Percentiles rank a stretch among this genome's conserved stretches.
These are phyloP conservation scores for Watsonalla binaria DNA, from an alignment of 2,888 invertebrate species.

Conservation along the genomic window DNA sequence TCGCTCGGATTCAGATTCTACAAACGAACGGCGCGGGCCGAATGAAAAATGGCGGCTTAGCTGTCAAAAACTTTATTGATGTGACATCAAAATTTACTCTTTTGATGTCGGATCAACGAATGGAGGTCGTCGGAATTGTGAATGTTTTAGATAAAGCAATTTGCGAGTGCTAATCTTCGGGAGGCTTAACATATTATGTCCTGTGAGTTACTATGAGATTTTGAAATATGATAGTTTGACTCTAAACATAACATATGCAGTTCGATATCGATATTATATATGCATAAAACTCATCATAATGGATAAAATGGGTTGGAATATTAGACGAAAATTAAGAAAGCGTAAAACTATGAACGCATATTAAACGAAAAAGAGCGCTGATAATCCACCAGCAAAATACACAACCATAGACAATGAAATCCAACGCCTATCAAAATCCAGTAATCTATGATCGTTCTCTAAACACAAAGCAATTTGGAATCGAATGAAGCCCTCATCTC, in stretches of 20 bases:
- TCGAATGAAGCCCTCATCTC: slow-evolving; percentile 11
- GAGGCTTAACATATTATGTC: too few species aligned
- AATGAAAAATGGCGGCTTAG: slow-evolving; percentile 71
- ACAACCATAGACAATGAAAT: background rate
- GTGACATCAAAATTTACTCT: slow-evolving; percentile 61
- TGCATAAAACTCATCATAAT: too few species aligned
- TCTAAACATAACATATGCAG: too few species aligned
- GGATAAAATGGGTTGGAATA: too few species aligned
- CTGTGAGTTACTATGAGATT: background rate
- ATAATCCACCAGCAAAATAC: background rate
- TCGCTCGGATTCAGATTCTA: slow-evolving; percentile 51
- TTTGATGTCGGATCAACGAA: slow-evolving; percentile 56
- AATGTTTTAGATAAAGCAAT: slow-evolving; percentile 9
- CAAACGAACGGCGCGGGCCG: slow-evolving; percentile 46
- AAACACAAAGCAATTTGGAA: slow-evolving; percentile 3
- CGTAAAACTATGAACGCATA: too few species aligned
- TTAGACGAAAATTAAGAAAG: too few species aligned
- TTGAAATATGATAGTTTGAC: too few species aligned
- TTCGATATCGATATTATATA: too few species aligned
- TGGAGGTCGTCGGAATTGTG: slow-evolving; percentile 18
- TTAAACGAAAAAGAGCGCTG: background rate
- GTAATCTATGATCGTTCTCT: background rate
- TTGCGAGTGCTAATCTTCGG: slow-evolving; percentile 8
- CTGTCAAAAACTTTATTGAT: slow-evolving; percentile 74
- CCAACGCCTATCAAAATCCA: background rate